Percentiles rank a stretch among this genome's conserved stretches.
These are phyloP conservation scores for Listrodromus nycthemerus DNA, from an alignment of 2,888 invertebrate genomes.

Conservation along the genomic window DNA sequence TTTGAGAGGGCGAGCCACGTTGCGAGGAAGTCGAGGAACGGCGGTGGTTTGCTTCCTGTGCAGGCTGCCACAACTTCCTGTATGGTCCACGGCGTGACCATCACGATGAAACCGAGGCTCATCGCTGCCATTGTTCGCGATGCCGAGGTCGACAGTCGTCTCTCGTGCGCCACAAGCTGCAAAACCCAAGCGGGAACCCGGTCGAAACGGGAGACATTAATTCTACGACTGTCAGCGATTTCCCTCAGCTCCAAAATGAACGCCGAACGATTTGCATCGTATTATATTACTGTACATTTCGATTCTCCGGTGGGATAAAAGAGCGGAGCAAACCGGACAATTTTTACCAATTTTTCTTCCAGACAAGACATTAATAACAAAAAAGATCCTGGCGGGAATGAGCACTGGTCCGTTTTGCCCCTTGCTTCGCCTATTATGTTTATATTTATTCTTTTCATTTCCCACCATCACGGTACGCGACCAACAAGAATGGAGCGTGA, in stretches of 20 bases:
- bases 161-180: conserved; percentile 87
- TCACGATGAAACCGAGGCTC: conserved; percentile 95
- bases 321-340: neutral
- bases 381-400: too few relatives aligned
- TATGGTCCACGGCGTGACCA: conserved; percentile 96
- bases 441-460: neutral
- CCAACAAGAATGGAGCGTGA: conserved; percentile 5
- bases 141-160: conserved; percentile 91
- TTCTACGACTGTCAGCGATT: conserved; percentile 66
- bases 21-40: conserved; percentile 92
- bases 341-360: too few relatives aligned
- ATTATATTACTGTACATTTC: conserved; percentile 15
- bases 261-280: conserved; percentile 64
- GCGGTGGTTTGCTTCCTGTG: conserved; percentile 94
- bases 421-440: neutral
- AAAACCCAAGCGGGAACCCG: conserved; percentile 59
- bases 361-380: too few relatives aligned
- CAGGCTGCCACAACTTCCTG: conserved; percentile 96
- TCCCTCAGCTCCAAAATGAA: conserved; percentile 59
- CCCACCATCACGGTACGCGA: conserved; percentile 1
- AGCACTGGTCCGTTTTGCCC: too few relatives aligned
- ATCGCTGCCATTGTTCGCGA: conserved; percentile 96
- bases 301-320: neutral
- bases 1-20: conserved; percentile 95
- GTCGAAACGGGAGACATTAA: conserved; percentile 62